Percentiles rank a stretch among this genome's conserved stretches.
These are phyloP conservation scores for Pocillopora meandrina DNA, from an alignment of 92 coral and sea anemone species.

Conservation along the genomic window DNA sequence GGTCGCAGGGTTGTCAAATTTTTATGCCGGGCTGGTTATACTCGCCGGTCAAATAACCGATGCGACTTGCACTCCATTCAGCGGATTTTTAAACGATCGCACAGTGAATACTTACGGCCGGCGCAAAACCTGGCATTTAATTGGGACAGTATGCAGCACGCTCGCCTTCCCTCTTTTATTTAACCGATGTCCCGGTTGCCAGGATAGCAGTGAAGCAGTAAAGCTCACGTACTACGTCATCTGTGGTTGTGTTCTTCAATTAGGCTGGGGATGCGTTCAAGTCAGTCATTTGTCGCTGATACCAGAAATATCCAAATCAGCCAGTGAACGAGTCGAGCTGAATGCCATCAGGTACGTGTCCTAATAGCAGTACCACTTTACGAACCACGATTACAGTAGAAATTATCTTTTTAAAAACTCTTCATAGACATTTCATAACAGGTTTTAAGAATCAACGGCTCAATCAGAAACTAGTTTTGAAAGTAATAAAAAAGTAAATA, in stretches of 20 bases:
- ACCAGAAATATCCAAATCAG: slow-evolving; percentile 73
- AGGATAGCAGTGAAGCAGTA: slow-evolving; percentile 47
- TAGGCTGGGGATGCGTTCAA: slow-evolving; percentile 86
- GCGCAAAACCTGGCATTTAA: slow-evolving; percentile 78
- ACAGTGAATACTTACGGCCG: slow-evolving; percentile 82
- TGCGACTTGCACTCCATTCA: slow-evolving; percentile 73
- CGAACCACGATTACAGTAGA: background rate
- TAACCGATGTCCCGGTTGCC: slow-evolving; percentile 64
- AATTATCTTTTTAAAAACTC: background rate
- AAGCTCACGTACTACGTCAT: slow-evolving; percentile 66
- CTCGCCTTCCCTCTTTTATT: slow-evolving; percentile 71
- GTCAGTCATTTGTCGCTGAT: slow-evolving; percentile 78
- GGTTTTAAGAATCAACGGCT: too few species aligned
- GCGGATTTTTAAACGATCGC: slow-evolving; percentile 67
- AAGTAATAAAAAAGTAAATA: too few species aligned
- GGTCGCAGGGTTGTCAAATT: slow-evolving; percentile 73
- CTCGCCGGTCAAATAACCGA: slow-evolving; percentile 74
- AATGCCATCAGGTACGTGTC: slow-evolving; percentile 76
- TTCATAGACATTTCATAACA: too few species aligned
- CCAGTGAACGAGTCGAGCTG: slow-evolving; percentile 75
- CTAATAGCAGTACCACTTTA: too few species aligned
- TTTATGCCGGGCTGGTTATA: slow-evolving; percentile 73
- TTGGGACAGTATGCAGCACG: slow-evolving; percentile 70
- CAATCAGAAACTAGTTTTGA: too few species aligned
- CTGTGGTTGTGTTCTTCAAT: slow-evolving; percentile 66